Base-by-base conservation (phyloP, 1,140 invertebrate genomes). In the Coboldia fuscipes region DNA sequence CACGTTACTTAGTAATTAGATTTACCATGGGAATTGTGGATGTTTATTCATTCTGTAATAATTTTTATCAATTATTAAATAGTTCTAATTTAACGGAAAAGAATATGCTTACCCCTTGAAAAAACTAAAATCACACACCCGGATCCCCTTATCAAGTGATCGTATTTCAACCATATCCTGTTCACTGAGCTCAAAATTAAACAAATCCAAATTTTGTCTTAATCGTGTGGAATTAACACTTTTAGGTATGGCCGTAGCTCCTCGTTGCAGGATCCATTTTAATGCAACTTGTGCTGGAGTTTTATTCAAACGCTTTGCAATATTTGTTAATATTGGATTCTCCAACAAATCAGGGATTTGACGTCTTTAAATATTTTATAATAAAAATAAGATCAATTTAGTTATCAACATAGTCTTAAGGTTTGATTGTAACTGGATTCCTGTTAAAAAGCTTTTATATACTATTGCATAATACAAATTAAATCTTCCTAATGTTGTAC, bases 221-320 rank as follows among this genome's bases (percentile, higher is more conserved):
- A 90, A 61, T 44, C 83, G 65, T 7, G 65, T 51, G 0, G 69
- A 58, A 46, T 72, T 81, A 1, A 70, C 70, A 48, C 79, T 85
- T 58, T 90, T 92, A 28, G 84, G 84, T 48, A 92, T 84, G 13
- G 78, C 75, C 26, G 68, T 58, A 7, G 86, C 57, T 8, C 70
- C 72, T 33, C 68, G 60, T 51, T 85, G 72, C 0, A 85, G 47
- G 30, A 79, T 62, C 54, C 76, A 79, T 27, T 75, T 63, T 1
- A 92, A 50, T 26, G 89, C 57, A 30, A 92, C 57, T 59, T 89
- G 82, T 2, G 79, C 82, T 5, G 76, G 54, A 1, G 70, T 70
- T 51, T 76, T 82, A 4, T 61, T 57, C 46, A 83, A 65, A 13
- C 63, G 63, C 3, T 63, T 45, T 0, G 82, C 75, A 21, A 90